Percentiles rank a stretch among this genome's conserved stretches.
Evolutionary conservation across 2,797 vertebrate genomes (phyloP).

Genomic region (Diceros bicornis): DNA sequence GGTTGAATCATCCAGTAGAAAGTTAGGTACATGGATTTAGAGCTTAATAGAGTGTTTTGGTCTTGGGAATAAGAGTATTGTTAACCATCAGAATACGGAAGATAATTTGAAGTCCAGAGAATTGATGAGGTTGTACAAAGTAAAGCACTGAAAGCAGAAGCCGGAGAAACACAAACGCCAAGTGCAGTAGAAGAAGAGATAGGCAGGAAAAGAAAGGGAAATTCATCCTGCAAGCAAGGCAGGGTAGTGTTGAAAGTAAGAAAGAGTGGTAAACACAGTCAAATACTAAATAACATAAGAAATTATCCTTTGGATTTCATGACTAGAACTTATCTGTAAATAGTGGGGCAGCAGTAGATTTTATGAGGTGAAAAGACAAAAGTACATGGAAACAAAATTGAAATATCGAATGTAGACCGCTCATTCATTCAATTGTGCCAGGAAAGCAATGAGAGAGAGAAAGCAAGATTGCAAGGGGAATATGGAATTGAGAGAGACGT

Average conservation of each 20-base stretch:
- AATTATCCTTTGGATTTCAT: not conserved
- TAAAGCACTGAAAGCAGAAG: not conserved
- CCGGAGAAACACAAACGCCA: not conserved
- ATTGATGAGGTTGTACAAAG: not conserved
- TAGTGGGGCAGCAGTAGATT: not conserved
- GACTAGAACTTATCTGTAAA: not conserved
- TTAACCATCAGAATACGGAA: not conserved
- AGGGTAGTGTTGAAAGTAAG: not conserved
- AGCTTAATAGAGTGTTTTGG: not conserved
- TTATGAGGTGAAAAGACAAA: not conserved
- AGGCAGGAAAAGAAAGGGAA: not conserved
- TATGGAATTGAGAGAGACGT: not conserved
- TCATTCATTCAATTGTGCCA: not conserved
- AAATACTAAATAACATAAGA: not conserved
- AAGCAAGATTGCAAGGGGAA: not conserved
- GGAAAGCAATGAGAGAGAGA: not conserved
- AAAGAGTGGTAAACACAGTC: not conserved
- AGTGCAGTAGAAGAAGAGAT: not conserved
- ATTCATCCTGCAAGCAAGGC: accelerated
- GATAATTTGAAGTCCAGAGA: not conserved
- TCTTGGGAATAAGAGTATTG: not conserved
- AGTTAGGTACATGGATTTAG: not conserved
- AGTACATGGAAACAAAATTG: not conserved
- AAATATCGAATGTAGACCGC: not conserved
- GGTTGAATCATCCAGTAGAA: not conserved